Base-by-base conservation (phyloP, 2,113 vertebrate species). In the Corythoichthys intestinalis region DNA sequence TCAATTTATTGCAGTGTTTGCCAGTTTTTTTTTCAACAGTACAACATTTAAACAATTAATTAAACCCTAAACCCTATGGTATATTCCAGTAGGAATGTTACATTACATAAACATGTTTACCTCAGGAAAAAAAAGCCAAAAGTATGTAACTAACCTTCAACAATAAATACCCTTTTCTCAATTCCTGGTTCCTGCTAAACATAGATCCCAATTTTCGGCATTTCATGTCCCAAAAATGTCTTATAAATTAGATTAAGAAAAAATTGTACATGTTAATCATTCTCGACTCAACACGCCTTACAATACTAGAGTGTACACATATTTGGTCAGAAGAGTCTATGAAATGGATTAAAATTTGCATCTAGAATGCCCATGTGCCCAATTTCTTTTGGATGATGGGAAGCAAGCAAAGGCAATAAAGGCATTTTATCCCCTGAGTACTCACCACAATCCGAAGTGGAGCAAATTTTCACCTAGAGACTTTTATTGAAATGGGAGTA, bases 321-420 rank as follows among this genome's bases (percentile, higher is more conserved):
- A 75, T 69, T 71, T 17, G 52, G 75, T 75, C 75, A 79, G 67
- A 3, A 62, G 41, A 11, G 65, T 70, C 60, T 56, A 80, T 70
- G 71, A 80, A 80, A 83, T 6, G 7, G 48, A 53, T 58, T 71
- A 64, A 47, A 52, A 78, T 84, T 84, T 84, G 75, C 79, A 85
- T 87, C 80, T 82, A 75, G 67, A 85, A 75, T 75, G 72, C 15
- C 35, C 15, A 28, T 66, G 52, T 61, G 61, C 68, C 63, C 20
- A 61, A 69, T 73, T 79, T 69, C 60, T 20, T 64, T 72, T 68
- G 47, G 65, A 70, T 50, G 37, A 57, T 14, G 17, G 63, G 71
- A 59, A 68, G 73, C 57, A 20, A 4, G 3, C 57, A 70, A 73
- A 69, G 73, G 58, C 70, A 66, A 62, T 15, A 76, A 66, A 80